phyloP scores from a whole-genome alignment of 2,888 invertebrate species.

The Apocheima hispidaria region DNA sequence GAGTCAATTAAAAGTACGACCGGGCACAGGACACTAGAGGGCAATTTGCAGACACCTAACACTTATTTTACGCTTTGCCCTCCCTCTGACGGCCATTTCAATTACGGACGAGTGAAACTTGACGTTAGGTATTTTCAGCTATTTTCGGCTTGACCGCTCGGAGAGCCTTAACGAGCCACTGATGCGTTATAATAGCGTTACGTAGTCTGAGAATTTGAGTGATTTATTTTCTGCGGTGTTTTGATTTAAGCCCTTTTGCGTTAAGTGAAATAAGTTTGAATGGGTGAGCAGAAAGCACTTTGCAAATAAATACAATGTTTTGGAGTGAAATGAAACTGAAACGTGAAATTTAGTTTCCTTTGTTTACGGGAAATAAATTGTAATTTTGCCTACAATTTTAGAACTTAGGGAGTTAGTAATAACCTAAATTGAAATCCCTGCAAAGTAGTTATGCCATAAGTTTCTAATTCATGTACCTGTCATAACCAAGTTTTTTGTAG shows the following conservation, averaged over 20 bases:
- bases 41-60: conserved; percentile 61
- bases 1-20: conserved; percentile 61
- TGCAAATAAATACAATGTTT: conserved; percentile 16
- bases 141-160: conserved; percentile 66
- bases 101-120: conserved; percentile 62
- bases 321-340: neutral
- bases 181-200: conserved; percentile 54
- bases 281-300: conserved; percentile 18
- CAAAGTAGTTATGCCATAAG: too few species aligned
- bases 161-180: conserved; percentile 56
- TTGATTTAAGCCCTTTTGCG: conserved; percentile 33
- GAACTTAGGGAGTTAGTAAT: neutral
- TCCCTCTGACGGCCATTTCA: conserved; percentile 57
- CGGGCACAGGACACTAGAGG: conserved; percentile 48
- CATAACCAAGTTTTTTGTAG: too few species aligned
- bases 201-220: conserved; percentile 34
- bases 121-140: conserved; percentile 64
- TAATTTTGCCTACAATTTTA: neutral
- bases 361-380: conserved; percentile 6
- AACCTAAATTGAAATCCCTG: too few species aligned
- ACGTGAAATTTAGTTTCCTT: conserved; percentile 9
- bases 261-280: conserved; percentile 25
- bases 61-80: conserved; percentile 60
- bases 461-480: too few species aligned
- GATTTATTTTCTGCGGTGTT: conserved; percentile 45